Evolutionary conservation across 2,888 invertebrate species (phyloP), one percentile per base, ranked within the genome.

Genomic region (Caenorhabditis wallacei): DNA sequence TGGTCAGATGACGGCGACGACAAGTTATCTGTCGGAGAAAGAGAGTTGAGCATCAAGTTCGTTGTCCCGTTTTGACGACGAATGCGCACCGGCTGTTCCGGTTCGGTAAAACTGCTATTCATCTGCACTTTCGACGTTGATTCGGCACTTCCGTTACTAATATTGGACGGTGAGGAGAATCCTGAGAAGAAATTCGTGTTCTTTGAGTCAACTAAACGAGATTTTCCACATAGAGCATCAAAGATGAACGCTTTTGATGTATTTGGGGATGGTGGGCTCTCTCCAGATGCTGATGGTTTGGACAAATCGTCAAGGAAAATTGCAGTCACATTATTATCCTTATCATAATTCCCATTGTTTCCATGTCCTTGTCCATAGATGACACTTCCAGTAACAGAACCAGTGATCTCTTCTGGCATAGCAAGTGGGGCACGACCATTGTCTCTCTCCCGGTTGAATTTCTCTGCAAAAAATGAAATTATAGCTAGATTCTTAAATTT

Each of bases 401-500:
- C 78, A 0, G 87, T 84, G 56, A 89, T 83, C n/a, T 89, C 89
- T 56, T 89, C 89, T 1, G 89, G 89, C 57, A 88, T 69, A 4
- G 89, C 89, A 16, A 89, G 70, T 20, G 89, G 89, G 40, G 89
- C 89, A 13, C 86, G 74, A 1, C 88, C 87, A 46, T 80, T 71
- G 37, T 78, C 72, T 20, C 63, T 20, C 0, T 57, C 64, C 8
- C 56, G 72, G 2, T 51, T 61, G 48, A 51, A 66, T 20, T 81
- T 75, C 3, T 75, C 81, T 80, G 61, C n/a, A n/a, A n/a, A n/a
- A n/a, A n/a, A n/a, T n/a, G n/a, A n/a, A n/a, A n/a, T n/a, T n/a
- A n/a, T n/a, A n/a, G n/a, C n/a, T n/a, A n/a, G n/a, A n/a, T n/a
- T n/a, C n/a, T 20, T 20, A 18, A n/a, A n/a, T 1, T 26, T 56